phyloP scores from a whole-genome alignment of 2,888 invertebrate species.

The Palloptera scutellata region DNA sequence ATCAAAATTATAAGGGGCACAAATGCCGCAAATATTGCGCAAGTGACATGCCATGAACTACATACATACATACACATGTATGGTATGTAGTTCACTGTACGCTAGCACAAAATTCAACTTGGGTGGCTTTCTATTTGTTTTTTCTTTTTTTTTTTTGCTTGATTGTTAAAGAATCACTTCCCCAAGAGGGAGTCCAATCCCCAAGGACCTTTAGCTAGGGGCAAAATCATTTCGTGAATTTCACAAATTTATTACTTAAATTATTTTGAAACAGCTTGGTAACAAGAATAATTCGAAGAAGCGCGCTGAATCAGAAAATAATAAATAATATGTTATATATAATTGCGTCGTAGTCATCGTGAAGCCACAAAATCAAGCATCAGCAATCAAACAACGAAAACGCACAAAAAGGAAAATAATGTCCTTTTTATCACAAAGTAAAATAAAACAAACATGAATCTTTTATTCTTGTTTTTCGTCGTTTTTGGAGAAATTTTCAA shows the following conservation, averaged over 20 bases:
- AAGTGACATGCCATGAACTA: not conserved
- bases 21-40: no score
- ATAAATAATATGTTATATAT: not conserved
- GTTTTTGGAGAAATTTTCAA: conserved; percentile 9
- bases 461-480: not conserved
- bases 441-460: conserved; percentile 15
- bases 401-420: not conserved
- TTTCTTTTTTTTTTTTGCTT: no score
- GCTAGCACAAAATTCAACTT: no score
- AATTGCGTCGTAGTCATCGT: conserved; percentile 13
- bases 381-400: not conserved
- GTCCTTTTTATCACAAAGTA: conserved; percentile 20
- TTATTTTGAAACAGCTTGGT: not conserved
- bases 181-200: not conserved
- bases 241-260: conserved; percentile 18
- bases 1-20: no score
- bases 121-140: no score
- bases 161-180: no score
- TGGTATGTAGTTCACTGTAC: not conserved
- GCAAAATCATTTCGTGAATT: not conserved
- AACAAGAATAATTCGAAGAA: conserved; percentile 6
- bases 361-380: not conserved
- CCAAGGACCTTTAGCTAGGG: conserved; percentile 5
- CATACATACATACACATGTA: not conserved
- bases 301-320: not conserved